A percentile compares a stretch with the other conserved stretches of the same genome.
These are phyloP conservation scores for Drosophila pseudotalamancana DNA, from an alignment of 2,888 invertebrate species.

Conservation along the genomic window DNA sequence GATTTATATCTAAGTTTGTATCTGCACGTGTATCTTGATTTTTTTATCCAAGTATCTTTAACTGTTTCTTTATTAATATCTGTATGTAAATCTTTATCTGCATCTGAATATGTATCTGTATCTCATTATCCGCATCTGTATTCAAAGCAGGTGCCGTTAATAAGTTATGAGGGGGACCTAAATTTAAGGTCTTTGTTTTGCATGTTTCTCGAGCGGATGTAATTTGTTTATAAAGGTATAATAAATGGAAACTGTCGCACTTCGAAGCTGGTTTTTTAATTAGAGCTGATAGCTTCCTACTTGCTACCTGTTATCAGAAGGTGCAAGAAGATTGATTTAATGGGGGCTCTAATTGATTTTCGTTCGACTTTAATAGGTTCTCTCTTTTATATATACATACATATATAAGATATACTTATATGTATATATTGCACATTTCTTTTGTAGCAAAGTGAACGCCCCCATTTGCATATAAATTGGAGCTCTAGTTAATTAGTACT, in stretches of 20 bases:
- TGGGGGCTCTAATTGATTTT: conserved; percentile 47
- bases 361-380: conserved; percentile 26
- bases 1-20: background rate
- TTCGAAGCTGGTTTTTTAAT: conserved; percentile 22
- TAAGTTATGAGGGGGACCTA: conserved; percentile 19
- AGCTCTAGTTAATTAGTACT: conserved; percentile 45
- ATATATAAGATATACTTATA: background rate
- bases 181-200: background rate
- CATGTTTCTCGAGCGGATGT: conserved; percentile 34
- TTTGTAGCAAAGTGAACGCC: conserved; percentile 43
- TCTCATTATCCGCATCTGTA: background rate
- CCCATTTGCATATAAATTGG: conserved; percentile 65
- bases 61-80: background rate
- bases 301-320: conserved; percentile 35
- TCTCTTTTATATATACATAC: background rate
- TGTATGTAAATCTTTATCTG: background rate
- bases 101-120: background rate
- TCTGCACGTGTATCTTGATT: background rate
- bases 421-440: conserved; percentile 9
- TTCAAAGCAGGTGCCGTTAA: conserved; percentile 9
- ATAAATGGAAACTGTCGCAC: conserved; percentile 31
- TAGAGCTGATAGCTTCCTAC: conserved; percentile 34
- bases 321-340: conserved; percentile 42
- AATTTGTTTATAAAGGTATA: conserved; percentile 33
- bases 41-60: background rate